A percentile compares a stretch with the other conserved stretches of the same genome.
Evolutionary conservation across 2,113 vertebrate species (phyloP).

Genomic region (Cnemophilus loriae): DNA sequence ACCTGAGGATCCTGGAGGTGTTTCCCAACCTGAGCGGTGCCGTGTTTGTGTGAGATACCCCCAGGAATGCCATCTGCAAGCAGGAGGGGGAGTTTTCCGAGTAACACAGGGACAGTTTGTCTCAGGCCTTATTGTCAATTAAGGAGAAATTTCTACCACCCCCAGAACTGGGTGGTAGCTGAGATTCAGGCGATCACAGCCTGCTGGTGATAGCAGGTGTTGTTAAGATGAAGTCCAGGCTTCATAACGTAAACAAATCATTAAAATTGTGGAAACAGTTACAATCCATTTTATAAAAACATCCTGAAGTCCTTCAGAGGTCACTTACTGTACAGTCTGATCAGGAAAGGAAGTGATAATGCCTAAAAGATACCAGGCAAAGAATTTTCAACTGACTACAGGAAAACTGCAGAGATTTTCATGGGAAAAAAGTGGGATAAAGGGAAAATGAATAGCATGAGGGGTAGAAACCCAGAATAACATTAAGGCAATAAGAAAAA

Average conservation of each 20-base stretch:
- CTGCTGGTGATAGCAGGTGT: neutral
- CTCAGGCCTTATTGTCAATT: neutral
- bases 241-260: neutral
- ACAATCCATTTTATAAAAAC: neutral
- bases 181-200: neutral
- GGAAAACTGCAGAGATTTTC: neutral
- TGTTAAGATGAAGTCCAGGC: neutral
- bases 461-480: neutral
- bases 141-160: neutral
- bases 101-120: neutral
- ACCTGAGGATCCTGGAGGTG: fast-evolving
- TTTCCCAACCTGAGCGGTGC: fast-evolving
- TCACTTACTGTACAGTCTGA: neutral
- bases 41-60: fast-evolving
- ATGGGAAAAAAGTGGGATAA: neutral
- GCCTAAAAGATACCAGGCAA: neutral
- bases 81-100: neutral
- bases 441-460: neutral
- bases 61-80: neutral
- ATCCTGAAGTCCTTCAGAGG: neutral
- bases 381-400: neutral
- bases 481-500: neutral
- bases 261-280: conserved; percentile 7
- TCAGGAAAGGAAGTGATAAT: neutral
- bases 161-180: neutral